Percentiles rank a stretch among this genome's conserved stretches.
These are phyloP conservation scores for Polyommatus icarus DNA, from an alignment of 2,888 invertebrate genomes.

Conservation along the genomic window DNA sequence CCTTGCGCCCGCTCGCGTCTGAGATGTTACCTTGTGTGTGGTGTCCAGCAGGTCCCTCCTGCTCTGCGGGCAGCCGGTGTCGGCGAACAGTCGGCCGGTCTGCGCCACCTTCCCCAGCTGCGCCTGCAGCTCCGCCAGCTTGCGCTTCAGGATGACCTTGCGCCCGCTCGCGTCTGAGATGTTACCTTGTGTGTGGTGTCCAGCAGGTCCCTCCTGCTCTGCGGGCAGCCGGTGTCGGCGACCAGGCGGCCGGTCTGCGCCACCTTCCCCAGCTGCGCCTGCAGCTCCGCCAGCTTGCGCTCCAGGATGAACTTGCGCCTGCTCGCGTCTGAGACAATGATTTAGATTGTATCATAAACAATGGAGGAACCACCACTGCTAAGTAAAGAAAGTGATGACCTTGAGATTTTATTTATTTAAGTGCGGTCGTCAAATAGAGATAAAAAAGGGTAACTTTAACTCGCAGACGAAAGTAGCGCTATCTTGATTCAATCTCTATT, in stretches of 20 bases:
- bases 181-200: not conserved
- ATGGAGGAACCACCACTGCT: not conserved
- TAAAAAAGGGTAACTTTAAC: no score
- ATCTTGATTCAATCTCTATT: no score
- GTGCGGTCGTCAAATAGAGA: no score
- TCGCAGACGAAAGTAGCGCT: no score
- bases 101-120: constrained; percentile 92
- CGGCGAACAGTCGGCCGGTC: constrained; percentile 93
- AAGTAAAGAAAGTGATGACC: no score
- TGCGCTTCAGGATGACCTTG: constrained; percentile 93
- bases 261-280: constrained; percentile 91
- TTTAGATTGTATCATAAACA: not conserved
- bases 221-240: constrained; percentile 63
- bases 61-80: constrained; percentile 47
- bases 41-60: constrained; percentile 45
- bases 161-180: constrained; percentile 66
- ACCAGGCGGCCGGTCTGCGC: constrained; percentile 95
- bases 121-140: constrained; percentile 90
- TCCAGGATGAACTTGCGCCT: constrained; percentile 92
- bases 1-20: constrained; percentile 92
- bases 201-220: constrained; percentile 45
- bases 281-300: constrained; percentile 91
- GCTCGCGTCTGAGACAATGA: not conserved
- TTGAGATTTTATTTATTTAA: no score
- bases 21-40: constrained; percentile 36